Evolutionary conservation across 53 echinoderm and acorn worm genomes (phyloP).

Genomic region (Crossaster papposus): DNA sequence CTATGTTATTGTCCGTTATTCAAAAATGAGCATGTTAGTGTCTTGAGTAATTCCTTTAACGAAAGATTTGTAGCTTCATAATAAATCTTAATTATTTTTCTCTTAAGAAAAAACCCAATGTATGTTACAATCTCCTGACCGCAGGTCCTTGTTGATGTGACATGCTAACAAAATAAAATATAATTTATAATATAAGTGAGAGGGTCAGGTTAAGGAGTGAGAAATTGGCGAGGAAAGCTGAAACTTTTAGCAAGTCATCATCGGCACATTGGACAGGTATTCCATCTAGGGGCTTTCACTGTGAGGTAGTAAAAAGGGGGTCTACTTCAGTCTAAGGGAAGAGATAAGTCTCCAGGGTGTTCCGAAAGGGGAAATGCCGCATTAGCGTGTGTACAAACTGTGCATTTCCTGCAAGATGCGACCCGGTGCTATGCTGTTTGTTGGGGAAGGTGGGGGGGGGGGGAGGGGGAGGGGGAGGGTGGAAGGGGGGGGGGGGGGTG

Average conservation of each 20-base stretch:
- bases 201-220: background rate
- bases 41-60: no score
- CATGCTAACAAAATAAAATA: no score
- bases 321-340: background rate
- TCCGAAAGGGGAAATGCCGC: conserved; percentile 48
- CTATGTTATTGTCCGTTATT: no score
- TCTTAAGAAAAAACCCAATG: no score
- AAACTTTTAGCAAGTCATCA: conserved; percentile 50
- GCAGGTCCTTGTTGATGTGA: no score
- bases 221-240: background rate
- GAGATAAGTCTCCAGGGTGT: conserved; percentile 17
- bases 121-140: no score
- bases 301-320: background rate
- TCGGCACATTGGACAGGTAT: background rate
- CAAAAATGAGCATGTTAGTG: no score
- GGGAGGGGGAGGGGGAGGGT: conserved; percentile 3
- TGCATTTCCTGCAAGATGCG: conserved; percentile 49
- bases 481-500: no score
- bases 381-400: conserved; percentile 65
- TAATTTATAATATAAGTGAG: no score
- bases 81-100: no score
- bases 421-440: background rate
- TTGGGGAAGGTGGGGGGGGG: background rate
- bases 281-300: background rate
- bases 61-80: no score